Percentiles rank a stretch among this genome's conserved stretches.
These are phyloP conservation scores for Furcifer pardalis DNA, from an alignment of 2,797 vertebrate genomes.

Conservation along the genomic window DNA sequence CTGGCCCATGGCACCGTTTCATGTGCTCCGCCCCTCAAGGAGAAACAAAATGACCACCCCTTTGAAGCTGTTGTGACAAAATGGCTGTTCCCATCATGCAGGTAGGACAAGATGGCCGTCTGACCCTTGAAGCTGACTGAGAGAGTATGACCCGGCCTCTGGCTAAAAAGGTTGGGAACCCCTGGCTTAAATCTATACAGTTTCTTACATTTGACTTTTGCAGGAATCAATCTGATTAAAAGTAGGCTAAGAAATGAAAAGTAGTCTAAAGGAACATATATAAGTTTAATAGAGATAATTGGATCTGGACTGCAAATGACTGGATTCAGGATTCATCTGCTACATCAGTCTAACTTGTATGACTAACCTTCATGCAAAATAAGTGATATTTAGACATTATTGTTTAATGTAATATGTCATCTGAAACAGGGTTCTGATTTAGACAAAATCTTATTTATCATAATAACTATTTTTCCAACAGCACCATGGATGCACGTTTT, in stretches of 20 bases:
- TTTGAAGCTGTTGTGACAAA: too few species aligned
- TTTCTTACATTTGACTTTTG: background rate
- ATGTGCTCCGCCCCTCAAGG: too few species aligned
- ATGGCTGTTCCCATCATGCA: too few species aligned
- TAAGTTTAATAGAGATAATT: background rate
- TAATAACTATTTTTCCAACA: background rate
- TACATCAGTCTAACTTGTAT: background rate
- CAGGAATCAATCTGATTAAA: background rate
- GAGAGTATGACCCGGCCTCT: too few species aligned
- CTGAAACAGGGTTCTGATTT: background rate
- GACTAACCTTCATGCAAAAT: background rate
- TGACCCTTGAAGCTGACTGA: too few species aligned
- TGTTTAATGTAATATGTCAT: background rate
- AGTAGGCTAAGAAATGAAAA: background rate
- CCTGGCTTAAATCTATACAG: background rate
- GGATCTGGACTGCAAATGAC: background rate
- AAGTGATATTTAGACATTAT: background rate
- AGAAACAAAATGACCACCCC: too few species aligned
- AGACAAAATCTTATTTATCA: background rate
- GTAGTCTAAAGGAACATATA: background rate
- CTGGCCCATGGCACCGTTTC: too few species aligned
- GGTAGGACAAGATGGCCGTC: too few species aligned
- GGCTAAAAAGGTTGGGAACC: too few species aligned
- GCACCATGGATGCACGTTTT: slow-evolving; percentile 88
- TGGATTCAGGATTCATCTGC: background rate